Evolutionary conservation across 2,888 invertebrate genomes (phyloP), one percentile per base, ranked within the genome.

Genomic region (Epirrhoe alternata): DNA sequence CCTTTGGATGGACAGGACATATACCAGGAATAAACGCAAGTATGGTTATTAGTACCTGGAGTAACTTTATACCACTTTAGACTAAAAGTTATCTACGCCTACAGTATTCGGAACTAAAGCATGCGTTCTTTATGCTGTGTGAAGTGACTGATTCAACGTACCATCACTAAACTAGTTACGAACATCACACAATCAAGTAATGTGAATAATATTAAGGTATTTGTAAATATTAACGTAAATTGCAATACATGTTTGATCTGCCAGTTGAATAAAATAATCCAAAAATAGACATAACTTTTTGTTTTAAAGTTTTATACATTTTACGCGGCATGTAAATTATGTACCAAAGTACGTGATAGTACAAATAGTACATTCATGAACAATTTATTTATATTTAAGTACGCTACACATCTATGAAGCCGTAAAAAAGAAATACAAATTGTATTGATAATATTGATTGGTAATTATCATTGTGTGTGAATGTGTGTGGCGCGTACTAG

Each of bases 341-440:
- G 64, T 68, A 71, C 69, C 71, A 73, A 71, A 71, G 62, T 68
- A 66, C 59, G 53, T 52, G 64, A 58, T 61, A 55, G 49, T 52
- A 57, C 51, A 38, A 59, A 17, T 5, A 17, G 56, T 64, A 61
- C 63, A 62, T 60, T 69, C 42, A 54, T 59, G 59, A 64, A 59
- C 58, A 64, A 59, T 60, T 60, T 59, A 42, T 59, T 50, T 60
- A 47, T 55, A 45, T 54, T 33, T 42, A 49, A 12, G 17, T 16
- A 47, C 24, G 31, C n/a, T 12, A 33, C 45, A 35, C 45, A 50
- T 45, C 35, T 30, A 50, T 54, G 54, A 51, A 42, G 49, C 14
- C 35, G 30, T 17, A 42, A 24, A 5, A 35, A 49, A 10, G 17
- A 47, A 47, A 47, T 47, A 16, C 12, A 12, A 42, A 42, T 42